phyloP scores from a whole-genome alignment of 2,797 vertebrate genomes.

The Typhlichthys eigenmanni region DNA sequence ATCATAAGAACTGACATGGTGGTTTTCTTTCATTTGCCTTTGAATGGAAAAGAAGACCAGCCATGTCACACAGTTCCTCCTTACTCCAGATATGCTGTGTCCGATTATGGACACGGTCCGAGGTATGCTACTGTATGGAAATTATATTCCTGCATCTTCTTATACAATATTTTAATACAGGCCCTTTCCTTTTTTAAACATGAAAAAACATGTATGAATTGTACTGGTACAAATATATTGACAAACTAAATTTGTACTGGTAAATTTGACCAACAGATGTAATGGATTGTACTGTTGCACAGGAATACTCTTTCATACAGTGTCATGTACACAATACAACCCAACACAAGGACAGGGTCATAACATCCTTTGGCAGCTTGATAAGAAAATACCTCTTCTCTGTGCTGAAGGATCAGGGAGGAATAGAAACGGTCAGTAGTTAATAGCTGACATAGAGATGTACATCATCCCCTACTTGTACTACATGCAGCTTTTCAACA shows the following conservation, averaged over 20 bases:
- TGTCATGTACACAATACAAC: conserved; percentile 77
- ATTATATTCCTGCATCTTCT: conserved; percentile 81
- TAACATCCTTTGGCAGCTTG: conserved; percentile 49
- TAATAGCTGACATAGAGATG: conserved; percentile 36
- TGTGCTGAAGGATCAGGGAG: conserved; percentile 89
- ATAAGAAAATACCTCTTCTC: conserved; percentile 88
- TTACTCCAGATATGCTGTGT: conserved; percentile 74
- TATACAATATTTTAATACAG: conserved; percentile 54
- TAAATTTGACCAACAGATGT: not conserved
- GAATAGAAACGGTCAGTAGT: conserved; percentile 68
- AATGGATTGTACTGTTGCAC: conserved; percentile 20
- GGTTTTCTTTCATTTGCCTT: conserved; percentile 72
- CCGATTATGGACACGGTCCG: conserved; percentile 14
- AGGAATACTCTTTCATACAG: conserved; percentile 82
- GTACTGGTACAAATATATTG: not conserved
- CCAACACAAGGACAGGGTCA: conserved; percentile 62
- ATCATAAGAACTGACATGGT: conserved; percentile 73
- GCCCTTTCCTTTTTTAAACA: not conserved
- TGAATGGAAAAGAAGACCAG: conserved; percentile 74
- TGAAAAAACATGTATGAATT: not conserved
- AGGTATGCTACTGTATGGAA: conserved; percentile 68
- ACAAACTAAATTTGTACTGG: not conserved
- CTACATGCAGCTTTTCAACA: not conserved
- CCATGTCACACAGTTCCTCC: conserved; percentile 84
- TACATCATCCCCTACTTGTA: not conserved